Conservation (phyloP, 2,888 invertebrate species). For the Phalera bucephala region DNA sequence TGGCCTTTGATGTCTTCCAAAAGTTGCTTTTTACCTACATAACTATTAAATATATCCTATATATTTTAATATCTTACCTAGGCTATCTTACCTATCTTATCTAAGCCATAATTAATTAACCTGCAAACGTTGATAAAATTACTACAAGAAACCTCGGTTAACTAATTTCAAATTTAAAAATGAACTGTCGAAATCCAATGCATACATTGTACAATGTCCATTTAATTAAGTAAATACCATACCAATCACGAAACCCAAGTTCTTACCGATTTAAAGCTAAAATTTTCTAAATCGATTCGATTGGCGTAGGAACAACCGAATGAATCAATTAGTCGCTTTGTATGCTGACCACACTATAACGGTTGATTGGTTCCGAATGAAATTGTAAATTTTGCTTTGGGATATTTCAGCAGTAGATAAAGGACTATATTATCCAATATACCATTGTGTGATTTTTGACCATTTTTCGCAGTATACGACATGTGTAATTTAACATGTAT, state of each 20-base stretch:
- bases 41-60: too few relatives aligned
- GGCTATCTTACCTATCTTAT: neutral
- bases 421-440: conserved; percentile 12
- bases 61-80: neutral
- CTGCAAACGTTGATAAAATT: neutral
- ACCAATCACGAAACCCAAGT: neutral
- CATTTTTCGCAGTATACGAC: too few relatives aligned
- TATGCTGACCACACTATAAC: conserved; percentile 33
- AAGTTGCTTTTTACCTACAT: too few relatives aligned
- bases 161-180: neutral
- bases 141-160: neutral
- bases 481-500: too few relatives aligned
- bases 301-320: conserved; percentile 20
- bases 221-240: neutral
- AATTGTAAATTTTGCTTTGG: conserved; percentile 35
- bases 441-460: neutral
- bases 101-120: neutral
- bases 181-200: neutral
- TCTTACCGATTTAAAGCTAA: neutral
- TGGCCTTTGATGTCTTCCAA: too few relatives aligned
- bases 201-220: neutral
- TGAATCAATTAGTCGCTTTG: conserved; percentile 35
- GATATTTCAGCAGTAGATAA: too few relatives aligned
- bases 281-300: conserved; percentile 17
- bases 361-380: conserved; percentile 37